Evolutionary conservation across 2,113 vertebrate genomes (phyloP).

Genomic region (Seriola dumerili): DNA sequence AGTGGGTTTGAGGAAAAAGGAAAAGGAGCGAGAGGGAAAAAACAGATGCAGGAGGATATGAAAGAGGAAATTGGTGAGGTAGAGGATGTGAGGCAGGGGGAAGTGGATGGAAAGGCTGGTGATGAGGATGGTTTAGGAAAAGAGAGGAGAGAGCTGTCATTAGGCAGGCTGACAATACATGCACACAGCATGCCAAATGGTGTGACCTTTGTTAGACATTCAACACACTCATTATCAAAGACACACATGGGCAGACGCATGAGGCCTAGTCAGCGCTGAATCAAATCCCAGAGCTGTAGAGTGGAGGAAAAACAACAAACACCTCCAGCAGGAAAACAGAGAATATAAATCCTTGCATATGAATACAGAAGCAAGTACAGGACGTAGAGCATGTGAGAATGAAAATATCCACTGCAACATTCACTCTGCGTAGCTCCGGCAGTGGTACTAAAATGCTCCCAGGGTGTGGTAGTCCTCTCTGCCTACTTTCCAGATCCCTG

Average conservation of each 20-base stretch:
- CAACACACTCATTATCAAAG: conserved; percentile 41
- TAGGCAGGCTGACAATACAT: conserved; percentile 44
- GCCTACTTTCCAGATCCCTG: conserved; percentile 47
- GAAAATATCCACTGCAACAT: conserved; percentile 55
- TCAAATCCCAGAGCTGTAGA: conserved; percentile 31
- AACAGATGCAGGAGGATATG: conserved; percentile 20
- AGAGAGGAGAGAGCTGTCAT: conserved; percentile 35
- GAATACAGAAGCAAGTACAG: conserved; percentile 28
- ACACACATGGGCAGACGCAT: conserved; percentile 39
- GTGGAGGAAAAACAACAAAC: conserved; percentile 33
- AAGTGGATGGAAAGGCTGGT: conserved; percentile 40
- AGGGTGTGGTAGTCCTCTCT: conserved; percentile 75
- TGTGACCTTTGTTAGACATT: conserved; percentile 69
- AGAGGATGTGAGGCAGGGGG: conserved; percentile 22
- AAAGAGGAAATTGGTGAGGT: conserved; percentile 14
- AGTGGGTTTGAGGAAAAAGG: neutral
- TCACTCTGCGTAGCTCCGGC: conserved; percentile 42
- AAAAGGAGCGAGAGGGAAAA: conserved; percentile 2
- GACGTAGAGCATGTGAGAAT: conserved; percentile 15
- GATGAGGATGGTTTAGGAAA: conserved; percentile 34
- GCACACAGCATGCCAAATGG: conserved; percentile 35
- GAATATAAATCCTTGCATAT: conserved; percentile 9
- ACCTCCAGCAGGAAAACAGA: neutral
- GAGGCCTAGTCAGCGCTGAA: conserved; percentile 30
- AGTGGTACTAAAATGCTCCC: conserved; percentile 45